These are phyloP conservation scores for Drosophila quinaria DNA, from an alignment of 2,888 invertebrate genomes.

Conservation along the genomic window DNA sequence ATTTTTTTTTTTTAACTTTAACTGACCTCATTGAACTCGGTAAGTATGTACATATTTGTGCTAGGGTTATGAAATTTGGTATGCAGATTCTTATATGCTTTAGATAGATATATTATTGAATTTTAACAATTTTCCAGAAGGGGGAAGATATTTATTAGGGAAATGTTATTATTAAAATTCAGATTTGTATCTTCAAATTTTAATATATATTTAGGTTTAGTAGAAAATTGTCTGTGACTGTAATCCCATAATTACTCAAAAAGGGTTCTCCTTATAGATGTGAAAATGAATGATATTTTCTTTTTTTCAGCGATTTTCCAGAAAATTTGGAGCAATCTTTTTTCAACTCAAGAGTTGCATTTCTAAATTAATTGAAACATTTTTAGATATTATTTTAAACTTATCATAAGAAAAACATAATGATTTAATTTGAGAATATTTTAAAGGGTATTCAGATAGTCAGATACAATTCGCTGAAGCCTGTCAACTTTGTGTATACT, in stretches of 20 bases:
- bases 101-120: neutral
- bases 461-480: neutral
- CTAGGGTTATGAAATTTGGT: neutral
- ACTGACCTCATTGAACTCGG: neutral
- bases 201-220: neutral
- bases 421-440: neutral
- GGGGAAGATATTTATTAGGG: neutral
- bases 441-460: constrained; percentile 25
- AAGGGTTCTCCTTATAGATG: neutral
- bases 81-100: neutral
- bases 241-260: neutral
- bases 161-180: neutral
- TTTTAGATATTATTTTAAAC: no score
- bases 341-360: no score
- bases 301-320: no score
- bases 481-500: constrained; percentile 21
- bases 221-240: neutral
- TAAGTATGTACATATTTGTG: neutral
- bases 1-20: neutral
- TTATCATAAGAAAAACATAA: neutral
- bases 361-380: no score
- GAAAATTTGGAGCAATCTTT: no score
- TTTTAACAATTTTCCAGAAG: neutral
- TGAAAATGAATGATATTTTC: no score
- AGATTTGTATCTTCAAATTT: neutral